These are phyloP conservation scores for Aphis craccivora DNA, from an alignment of 1,140 invertebrate genomes.

Conservation along the genomic window DNA sequence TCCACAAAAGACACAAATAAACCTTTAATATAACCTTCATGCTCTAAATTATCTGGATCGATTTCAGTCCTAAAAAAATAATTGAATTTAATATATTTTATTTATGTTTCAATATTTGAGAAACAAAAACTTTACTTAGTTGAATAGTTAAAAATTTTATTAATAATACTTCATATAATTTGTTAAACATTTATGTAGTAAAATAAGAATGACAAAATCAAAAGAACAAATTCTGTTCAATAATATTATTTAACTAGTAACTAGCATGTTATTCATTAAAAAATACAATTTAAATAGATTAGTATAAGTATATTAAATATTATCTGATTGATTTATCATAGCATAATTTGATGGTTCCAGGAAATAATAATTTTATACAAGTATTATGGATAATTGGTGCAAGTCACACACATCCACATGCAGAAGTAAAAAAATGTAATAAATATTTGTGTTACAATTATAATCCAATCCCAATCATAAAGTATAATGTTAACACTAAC, in stretches of 20 bases:
- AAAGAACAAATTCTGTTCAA: not conserved
- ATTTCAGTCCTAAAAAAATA: slow-evolving; percentile 69
- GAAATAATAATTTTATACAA: slow-evolving; percentile 51
- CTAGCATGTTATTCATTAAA: slow-evolving; percentile 24
- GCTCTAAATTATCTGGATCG: slow-evolving; percentile 74
- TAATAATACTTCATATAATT: not conserved
- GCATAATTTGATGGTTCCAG: slow-evolving; percentile 43
- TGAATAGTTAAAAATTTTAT: not conserved
- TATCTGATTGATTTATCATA: slow-evolving; percentile 49
- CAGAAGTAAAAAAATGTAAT: slow-evolving; percentile 4
- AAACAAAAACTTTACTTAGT: not conserved
- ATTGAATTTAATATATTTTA: not conserved
- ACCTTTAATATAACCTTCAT: slow-evolving; percentile 68
- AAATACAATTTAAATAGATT: slow-evolving; percentile 37
- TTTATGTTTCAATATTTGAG: not conserved
- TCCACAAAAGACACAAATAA: slow-evolving; percentile 77
- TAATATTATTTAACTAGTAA: slow-evolving; percentile 27
- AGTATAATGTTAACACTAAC: not conserved
- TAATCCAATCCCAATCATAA: not conserved
- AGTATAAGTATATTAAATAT: slow-evolving; percentile 21
- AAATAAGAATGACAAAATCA: not conserved
- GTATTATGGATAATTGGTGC: not conserved
- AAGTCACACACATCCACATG: not conserved
- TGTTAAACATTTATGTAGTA: not conserved
- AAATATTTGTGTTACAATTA: not conserved